These are phyloP conservation scores for Magallana ariakensis DNA, from an alignment of 1,140 invertebrate genomes.

Conservation along the genomic window DNA sequence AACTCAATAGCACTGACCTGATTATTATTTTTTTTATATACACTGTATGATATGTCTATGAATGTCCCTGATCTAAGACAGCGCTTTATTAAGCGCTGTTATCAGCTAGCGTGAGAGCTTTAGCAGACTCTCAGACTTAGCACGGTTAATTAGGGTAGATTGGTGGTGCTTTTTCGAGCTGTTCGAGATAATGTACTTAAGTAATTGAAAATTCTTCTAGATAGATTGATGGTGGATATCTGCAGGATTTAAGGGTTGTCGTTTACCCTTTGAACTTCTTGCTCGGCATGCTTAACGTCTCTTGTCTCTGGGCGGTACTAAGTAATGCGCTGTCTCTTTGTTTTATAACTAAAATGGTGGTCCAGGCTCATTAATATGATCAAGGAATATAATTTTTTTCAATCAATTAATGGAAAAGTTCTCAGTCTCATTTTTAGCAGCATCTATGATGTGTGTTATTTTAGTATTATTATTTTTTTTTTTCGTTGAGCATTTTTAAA, in stretches of 20 bases:
- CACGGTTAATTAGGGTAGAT: not conserved
- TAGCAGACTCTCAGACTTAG: no score
- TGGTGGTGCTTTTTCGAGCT: not conserved
- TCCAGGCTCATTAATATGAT: not conserved
- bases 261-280: conserved; percentile 13
- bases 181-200: conserved; percentile 5
- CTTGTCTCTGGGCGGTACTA: not conserved
- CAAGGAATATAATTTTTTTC: not conserved
- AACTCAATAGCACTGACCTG: no score
- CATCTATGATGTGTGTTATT: not conserved
- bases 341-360: not conserved
- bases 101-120: no score
- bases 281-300: not conserved
- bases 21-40: no score
- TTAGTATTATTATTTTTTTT: not conserved
- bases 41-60: no score
- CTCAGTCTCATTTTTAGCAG: not conserved
- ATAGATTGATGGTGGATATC: not conserved
- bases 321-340: not conserved
- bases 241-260: not conserved
- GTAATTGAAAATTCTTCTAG: not conserved
- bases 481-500: not conserved
- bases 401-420: conserved; percentile 28
- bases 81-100: no score
- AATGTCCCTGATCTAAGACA: no score